Evolutionary conservation across 2,888 invertebrate species (phyloP), one percentile per base, ranked within the genome.

Genomic region (Cenopis cana): DNA sequence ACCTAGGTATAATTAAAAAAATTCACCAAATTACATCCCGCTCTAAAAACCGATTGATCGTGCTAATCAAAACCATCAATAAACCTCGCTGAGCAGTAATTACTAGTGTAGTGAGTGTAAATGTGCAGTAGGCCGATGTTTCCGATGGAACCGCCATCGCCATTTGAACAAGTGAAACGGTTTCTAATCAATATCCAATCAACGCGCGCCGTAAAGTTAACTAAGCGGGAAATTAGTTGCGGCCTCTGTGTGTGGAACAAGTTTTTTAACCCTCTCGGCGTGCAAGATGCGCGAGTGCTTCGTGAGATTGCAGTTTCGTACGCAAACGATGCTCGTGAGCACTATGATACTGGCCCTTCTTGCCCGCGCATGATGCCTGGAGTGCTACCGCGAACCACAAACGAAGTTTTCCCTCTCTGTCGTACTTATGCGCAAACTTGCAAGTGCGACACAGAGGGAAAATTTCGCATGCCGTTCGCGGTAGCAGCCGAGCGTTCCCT

Each of bases 101-200:
- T 92, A 91, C 91, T 83, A 82, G 78, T 76, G 84, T 88, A 90
- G 89, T 88, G 86, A 91, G 92, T 92, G 91, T 92, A 92, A 91
- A 91, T 91, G 85, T 89, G 89, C 85, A 81, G 85, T 86, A 79
- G 85, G 79, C 83, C 84, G 83, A 87, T 91, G 91, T 90, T 86
- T 87, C 83, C 85, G 86, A 89, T 89, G 89, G 85, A 89, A 89
- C 87, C 83, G 85, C 83, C 85, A 85, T 89, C 83, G 85, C 83
- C 85, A 85, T 89, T 90, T 89, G 85, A 87, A 89, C 84, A 79
- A 80, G 85, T 85, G 89, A 87, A 90, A 90, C 87, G 82, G 83
- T 81, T 87, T 92, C 90, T 93, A 93, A 93, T 93, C 93, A 93
- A 93, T 91, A 88, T 91, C 90, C 93, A 93, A 93, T 93, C 93